phyloP scores from a whole-genome alignment of 2,888 invertebrate genomes.

The Nemotelus nigrinus region DNA sequence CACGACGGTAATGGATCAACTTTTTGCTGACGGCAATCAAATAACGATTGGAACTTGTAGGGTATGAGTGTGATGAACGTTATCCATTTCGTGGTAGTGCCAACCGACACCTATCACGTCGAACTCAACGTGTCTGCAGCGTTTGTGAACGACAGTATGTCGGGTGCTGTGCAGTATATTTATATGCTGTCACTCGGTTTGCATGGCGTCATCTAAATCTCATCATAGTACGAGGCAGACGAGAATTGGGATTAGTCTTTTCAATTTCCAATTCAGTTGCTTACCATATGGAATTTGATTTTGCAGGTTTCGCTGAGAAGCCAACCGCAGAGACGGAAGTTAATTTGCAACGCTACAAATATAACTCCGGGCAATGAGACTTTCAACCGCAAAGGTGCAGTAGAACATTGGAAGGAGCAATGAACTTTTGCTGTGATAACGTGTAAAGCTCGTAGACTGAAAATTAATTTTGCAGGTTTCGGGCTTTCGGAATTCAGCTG shows the following conservation, averaged over 20 bases:
- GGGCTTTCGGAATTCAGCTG: too few relatives aligned
- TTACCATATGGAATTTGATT: slow-evolving; percentile 8
- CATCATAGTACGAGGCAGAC: background rate
- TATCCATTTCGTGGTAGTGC: background rate
- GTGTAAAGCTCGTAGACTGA: too few relatives aligned
- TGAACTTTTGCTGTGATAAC: slow-evolving; percentile 2
- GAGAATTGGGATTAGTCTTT: slow-evolving; percentile 13
- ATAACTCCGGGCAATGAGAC: background rate
- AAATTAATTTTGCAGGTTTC: too few relatives aligned
- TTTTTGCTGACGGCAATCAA: slow-evolving; percentile 24
- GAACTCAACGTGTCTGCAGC: background rate
- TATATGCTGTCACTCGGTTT: slow-evolving; percentile 2
- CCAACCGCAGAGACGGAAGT: background rate
- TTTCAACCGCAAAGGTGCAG: background rate
- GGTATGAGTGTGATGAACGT: background rate
- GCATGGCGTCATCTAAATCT: slow-evolving; percentile 9
- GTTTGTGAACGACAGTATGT: background rate
- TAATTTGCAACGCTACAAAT: background rate
- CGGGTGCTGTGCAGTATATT: background rate
- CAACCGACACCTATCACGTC: background rate
- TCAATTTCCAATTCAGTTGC: slow-evolving; percentile 27
- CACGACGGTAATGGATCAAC: background rate
- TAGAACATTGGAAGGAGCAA: background rate
- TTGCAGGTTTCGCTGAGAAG: background rate
- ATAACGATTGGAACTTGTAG: slow-evolving; percentile 9